Evolutionary conservation across 2,888 invertebrate genomes (phyloP), one percentile per base, ranked within the genome.

Genomic region (Sceliomorpha sp.): DNA sequence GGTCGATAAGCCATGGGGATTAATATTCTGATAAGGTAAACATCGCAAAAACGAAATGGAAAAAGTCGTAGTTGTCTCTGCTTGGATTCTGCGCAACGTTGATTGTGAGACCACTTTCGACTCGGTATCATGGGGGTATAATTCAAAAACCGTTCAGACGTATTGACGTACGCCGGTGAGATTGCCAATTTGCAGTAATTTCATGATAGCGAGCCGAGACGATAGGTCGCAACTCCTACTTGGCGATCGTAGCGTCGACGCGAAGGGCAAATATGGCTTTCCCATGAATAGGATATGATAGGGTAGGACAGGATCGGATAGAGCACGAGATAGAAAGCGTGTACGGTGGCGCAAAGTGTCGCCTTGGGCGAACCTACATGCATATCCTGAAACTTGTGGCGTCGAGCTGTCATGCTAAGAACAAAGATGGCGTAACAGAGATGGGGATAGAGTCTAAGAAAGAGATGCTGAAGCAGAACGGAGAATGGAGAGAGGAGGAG

Each of bases 201-300:
- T 48, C 44, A 48, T 31, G 48, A 48, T 40, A 32, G 40, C 34
- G 12, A 9, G 15, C 24, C 10, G 8, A 50, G 9, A 26, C 37
- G 13, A 47, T 48, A 47, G 40, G 26, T 58, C 17, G 39, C 32
- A 24, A 13, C 24, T 24, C 8, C 47, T 32, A 60, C 31, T 64
- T 68, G 48, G 64, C 51, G 34, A 67, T 50, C 64, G 36, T 42
- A 55, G 34, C 32, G 67, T 44, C 27, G 50, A 37, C 37, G 59
- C 56, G 45, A 26, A 36, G 56, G 13, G 31, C 5, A 24, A 36
- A 55, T 29, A 51, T 39, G 64, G 40, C 45, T 50, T 34, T 42
- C 15, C 34, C 44, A 56, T 62, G 62, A 72, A 69, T 69, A 69
- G 73, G 76, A 79, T 79, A 78, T 76, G 80, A 83, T 83, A 73